Evolutionary conservation across 2,797 vertebrate genomes (phyloP).

Genomic region (Tragelaphus oryx): DNA sequence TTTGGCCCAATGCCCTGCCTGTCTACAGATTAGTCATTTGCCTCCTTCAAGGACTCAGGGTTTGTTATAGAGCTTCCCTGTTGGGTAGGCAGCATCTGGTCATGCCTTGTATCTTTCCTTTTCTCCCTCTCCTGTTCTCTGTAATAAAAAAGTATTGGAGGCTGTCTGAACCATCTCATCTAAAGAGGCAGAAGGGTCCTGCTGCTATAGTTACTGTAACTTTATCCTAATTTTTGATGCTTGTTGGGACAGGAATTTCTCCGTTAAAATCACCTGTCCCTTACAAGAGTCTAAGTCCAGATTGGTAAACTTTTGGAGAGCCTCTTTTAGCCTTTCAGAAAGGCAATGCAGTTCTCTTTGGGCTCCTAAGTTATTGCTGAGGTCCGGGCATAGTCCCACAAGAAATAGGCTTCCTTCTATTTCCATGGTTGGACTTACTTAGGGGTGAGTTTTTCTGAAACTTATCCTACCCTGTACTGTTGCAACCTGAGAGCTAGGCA

Average conservation of each 20-base stretch:
- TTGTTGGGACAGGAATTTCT: neutral
- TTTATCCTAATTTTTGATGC: neutral
- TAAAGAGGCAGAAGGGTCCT: neutral
- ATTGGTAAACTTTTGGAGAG: neutral
- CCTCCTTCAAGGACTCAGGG: neutral
- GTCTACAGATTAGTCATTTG: neutral
- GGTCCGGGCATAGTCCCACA: fast-evolving
- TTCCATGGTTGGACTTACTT: neutral
- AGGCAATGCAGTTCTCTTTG: neutral
- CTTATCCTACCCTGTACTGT: neutral
- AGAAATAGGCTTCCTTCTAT: neutral
- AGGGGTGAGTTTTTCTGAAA: neutral
- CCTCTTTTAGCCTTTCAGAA: neutral
- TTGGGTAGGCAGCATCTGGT: neutral
- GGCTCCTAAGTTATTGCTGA: neutral
- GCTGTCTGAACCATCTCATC: neutral
- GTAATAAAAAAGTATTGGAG: neutral
- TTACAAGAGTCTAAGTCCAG: neutral
- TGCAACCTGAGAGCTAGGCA: fast-evolving
- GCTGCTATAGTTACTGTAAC: neutral
- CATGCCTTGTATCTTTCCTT: neutral
- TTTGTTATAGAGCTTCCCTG: neutral
- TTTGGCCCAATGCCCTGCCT: fast-evolving
- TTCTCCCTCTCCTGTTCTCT: neutral
- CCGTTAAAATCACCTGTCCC: neutral